These are phyloP conservation scores for Megaceryle torquata DNA, from an alignment of 2,113 vertebrate species.

Conservation along the genomic window DNA sequence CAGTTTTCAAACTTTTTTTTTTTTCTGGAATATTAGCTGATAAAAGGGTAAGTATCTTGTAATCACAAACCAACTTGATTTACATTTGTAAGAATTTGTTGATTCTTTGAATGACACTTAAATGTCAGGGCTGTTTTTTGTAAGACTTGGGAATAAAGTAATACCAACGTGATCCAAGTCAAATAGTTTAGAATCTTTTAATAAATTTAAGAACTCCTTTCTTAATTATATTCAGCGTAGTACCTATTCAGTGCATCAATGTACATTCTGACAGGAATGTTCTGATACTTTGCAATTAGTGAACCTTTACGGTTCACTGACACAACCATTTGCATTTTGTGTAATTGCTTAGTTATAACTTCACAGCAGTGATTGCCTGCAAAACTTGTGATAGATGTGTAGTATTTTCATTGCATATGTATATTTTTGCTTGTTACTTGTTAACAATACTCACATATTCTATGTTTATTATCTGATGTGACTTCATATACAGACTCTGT, in stretches of 20 bases:
- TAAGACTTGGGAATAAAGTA: conserved; percentile 78
- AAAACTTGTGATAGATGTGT: conserved; percentile 86
- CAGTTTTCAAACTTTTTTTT: conserved; percentile 62
- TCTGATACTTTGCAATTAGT: conserved; percentile 77
- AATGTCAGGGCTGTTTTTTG: conserved; percentile 71
- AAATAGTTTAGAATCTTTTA: conserved; percentile 67
- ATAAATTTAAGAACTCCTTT: conserved; percentile 73
- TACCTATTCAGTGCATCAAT: conserved; percentile 75
- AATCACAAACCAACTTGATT: conserved; percentile 74
- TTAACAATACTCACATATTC: conserved; percentile 99
- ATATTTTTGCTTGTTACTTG: conserved; percentile 99
- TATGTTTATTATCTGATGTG: conserved; percentile 99
- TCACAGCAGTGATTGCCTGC: conserved; percentile 87
- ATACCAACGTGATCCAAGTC: conserved; percentile 66
- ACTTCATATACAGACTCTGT: conserved; percentile 99
- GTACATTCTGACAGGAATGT: conserved; percentile 80
- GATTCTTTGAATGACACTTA: conserved; percentile 73
- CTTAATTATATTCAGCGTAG: conserved; percentile 74
- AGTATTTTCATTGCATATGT: conserved; percentile 97
- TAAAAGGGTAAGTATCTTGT: conserved; percentile 80
- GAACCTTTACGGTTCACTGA: conserved; percentile 78
- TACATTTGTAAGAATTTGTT: conserved; percentile 70
- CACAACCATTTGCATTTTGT: conserved; percentile 79
- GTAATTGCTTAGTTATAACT: conserved; percentile 83
- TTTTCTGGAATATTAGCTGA: conserved; percentile 66